phyloP scores from a whole-genome alignment of 1,140 invertebrate species.

The Lethrus apterus region DNA sequence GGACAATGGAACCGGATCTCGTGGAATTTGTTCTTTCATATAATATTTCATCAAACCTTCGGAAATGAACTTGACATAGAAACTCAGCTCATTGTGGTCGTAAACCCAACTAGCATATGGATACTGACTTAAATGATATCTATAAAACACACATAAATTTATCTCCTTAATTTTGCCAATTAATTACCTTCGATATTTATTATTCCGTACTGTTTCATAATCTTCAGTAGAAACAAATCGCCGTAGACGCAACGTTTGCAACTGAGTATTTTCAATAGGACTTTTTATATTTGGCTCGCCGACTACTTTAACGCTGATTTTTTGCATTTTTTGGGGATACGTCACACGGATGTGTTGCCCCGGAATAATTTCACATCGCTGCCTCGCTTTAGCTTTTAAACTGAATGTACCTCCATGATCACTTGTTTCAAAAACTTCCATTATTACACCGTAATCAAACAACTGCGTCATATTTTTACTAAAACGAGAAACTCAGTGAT shows the following conservation, averaged over 20 bases:
- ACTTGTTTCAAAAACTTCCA: constrained; percentile 38
- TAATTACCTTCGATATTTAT: constrained; percentile 28
- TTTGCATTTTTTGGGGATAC: constrained; percentile 22
- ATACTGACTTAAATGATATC: constrained; percentile 34
- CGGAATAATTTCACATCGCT: constrained; percentile 34
- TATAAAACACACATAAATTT: constrained; percentile 14
- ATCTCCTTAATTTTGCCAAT: too few species aligned
- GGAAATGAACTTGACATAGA: constrained; percentile 29
- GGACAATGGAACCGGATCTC: constrained; percentile 35
- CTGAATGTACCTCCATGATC: constrained; percentile 25
- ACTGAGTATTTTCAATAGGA: constrained; percentile 31
- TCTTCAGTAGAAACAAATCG: constrained; percentile 17
- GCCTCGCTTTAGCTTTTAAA: constrained; percentile 37
- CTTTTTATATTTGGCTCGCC: constrained; percentile 29
- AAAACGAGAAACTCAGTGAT: not conserved
- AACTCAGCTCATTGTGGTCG: constrained; percentile 35
- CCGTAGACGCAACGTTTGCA: constrained; percentile 27
- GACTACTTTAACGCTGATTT: constrained; percentile 32
- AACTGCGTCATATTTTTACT: constrained; percentile 23
- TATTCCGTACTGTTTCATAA: constrained; percentile 23
- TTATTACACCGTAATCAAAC: constrained; percentile 35
- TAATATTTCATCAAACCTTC: constrained; percentile 29
- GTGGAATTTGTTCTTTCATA: constrained; percentile 31
- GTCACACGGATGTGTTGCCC: constrained; percentile 20
- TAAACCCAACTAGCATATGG: constrained; percentile 33